Conservation (phyloP, 2,113 vertebrate species). For the Myodes glareolus region DNA sequence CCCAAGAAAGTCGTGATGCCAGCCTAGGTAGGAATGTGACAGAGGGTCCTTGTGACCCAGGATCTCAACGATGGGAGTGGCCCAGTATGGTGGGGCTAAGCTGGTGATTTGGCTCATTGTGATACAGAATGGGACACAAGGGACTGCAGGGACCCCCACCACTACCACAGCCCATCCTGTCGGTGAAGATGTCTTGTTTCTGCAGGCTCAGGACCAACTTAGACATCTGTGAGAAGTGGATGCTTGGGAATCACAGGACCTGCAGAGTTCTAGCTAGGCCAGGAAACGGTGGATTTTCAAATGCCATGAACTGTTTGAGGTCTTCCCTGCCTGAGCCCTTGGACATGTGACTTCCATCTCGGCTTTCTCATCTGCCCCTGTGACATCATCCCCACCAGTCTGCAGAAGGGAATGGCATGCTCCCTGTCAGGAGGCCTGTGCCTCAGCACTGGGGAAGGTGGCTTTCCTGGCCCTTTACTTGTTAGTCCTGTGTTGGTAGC, state of each 20-base stretch:
- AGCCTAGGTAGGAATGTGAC: not conserved
- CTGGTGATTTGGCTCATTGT: not conserved
- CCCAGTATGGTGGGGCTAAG: fast-evolving
- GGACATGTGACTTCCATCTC: not conserved
- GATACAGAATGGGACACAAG: not conserved
- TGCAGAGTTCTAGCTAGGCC: not conserved
- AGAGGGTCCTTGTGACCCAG: not conserved
- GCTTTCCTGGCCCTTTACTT: not conserved
- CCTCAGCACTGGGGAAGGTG: not conserved
- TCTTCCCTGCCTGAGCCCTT: not conserved
- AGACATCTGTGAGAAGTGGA: not conserved
- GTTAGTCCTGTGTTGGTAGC: not conserved
- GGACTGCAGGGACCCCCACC: no score
- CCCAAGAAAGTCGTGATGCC: not conserved
- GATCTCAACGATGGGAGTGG: not conserved
- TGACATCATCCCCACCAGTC: not conserved
- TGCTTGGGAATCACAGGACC: not conserved
- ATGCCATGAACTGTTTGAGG: not conserved
- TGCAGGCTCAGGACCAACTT: not conserved
- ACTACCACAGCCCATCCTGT: not conserved
- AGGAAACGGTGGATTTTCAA: not conserved
- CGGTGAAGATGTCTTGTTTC: not conserved
- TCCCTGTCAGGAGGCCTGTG: not conserved
- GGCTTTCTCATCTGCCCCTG: not conserved
- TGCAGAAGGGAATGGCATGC: not conserved